phyloP scores from a whole-genome alignment of 2,797 vertebrate genomes.

The Platyrinchus mystaceus region DNA sequence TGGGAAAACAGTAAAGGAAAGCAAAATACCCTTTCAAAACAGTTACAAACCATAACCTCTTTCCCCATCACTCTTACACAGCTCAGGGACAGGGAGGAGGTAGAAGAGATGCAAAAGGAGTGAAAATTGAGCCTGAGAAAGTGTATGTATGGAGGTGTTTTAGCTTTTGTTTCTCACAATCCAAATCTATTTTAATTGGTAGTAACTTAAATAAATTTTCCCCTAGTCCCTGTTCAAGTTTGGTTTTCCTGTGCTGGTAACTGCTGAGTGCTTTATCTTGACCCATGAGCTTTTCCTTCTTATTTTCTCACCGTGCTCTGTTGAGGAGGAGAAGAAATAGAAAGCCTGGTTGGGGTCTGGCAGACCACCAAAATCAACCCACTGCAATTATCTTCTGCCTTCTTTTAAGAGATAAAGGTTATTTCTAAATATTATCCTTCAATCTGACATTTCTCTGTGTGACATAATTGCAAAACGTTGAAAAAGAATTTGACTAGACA shows the following conservation, averaged over 20 bases:
- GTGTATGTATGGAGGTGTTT: rapidly evolving
- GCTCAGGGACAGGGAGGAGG: neutral
- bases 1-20: neutral
- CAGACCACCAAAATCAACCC: neutral
- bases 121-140: neutral
- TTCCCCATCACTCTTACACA: neutral
- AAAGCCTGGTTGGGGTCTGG: neutral
- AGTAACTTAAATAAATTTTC: neutral
- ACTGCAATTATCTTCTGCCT: neutral
- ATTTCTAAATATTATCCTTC: neutral
- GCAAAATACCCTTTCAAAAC: neutral
- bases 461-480: neutral
- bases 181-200: neutral
- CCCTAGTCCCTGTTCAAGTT: rapidly evolving
- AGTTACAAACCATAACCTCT: neutral
- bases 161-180: neutral
- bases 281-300: neutral
- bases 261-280: neutral
- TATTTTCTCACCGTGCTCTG: neutral
- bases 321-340: neutral
- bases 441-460: neutral
- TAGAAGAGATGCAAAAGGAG: neutral
- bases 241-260: rapidly evolving
- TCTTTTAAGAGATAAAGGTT: neutral
- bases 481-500: neutral